phyloP scores from a whole-genome alignment of 2,888 invertebrate genomes.

The Caenorhabditis japonica region DNA sequence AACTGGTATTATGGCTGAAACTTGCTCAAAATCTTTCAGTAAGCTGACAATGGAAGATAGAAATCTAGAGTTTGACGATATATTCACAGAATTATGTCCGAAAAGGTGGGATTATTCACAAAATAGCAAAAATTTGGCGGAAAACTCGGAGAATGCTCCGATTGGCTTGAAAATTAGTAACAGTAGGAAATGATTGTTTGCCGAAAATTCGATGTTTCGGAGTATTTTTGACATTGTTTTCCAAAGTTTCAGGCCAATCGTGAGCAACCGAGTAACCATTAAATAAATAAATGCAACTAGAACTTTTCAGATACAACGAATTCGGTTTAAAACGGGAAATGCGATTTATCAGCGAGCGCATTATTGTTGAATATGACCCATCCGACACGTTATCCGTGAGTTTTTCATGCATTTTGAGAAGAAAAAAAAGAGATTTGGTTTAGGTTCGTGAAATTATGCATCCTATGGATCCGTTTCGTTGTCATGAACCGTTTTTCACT shows the following conservation, averaged over 20 bases:
- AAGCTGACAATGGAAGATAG: slow-evolving; percentile 9
- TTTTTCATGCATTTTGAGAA: background rate
- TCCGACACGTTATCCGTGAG: slow-evolving; percentile 41
- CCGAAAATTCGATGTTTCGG: no score
- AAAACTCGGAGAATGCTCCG: no score
- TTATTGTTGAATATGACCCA: slow-evolving; percentile 46
- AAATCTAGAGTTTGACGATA: slow-evolving; percentile 16
- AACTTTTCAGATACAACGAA: slow-evolving; percentile 25
- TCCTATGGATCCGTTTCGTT: slow-evolving; percentile 31
- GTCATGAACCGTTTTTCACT: slow-evolving; percentile 26
- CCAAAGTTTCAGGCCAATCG: no score
- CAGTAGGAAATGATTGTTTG: no score
- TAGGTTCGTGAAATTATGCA: slow-evolving; percentile 49
- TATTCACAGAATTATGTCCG: background rate
- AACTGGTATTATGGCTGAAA: background rate
- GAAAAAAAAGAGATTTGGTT: no score
- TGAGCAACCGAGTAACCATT: no score
- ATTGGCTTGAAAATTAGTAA: no score
- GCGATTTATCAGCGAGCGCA: slow-evolving; percentile 49
- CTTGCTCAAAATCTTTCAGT: slow-evolving; percentile 12
- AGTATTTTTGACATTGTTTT: no score
- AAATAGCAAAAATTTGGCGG: background rate
- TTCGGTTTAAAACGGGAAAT: slow-evolving; percentile 35
- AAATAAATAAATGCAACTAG: no score
- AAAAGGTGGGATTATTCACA: background rate